Percentiles rank a stretch among this genome's conserved stretches.
These are phyloP conservation scores for Tipula confusa DNA, from an alignment of 2,888 invertebrate genomes.

Conservation along the genomic window DNA sequence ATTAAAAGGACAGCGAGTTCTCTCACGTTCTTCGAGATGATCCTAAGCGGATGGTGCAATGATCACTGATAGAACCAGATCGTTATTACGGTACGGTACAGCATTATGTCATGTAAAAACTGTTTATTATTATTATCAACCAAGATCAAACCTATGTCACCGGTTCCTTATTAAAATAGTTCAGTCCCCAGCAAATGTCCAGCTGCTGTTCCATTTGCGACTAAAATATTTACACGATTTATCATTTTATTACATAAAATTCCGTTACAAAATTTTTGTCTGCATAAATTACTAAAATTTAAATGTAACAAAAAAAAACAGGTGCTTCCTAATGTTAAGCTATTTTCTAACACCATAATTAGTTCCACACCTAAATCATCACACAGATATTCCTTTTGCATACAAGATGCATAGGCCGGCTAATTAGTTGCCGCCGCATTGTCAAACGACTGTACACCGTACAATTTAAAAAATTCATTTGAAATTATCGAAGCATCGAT, in stretches of 20 bases:
- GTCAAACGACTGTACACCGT: background rate
- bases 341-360: background rate
- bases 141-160: no score
- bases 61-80: no score
- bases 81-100: no score
- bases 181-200: no score
- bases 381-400: background rate
- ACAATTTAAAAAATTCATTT: background rate
- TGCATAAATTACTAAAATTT: no score
- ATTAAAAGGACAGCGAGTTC: no score
- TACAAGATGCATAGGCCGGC: background rate
- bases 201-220: background rate
- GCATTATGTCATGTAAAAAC: no score
- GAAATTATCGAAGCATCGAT: background rate
- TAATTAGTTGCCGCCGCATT: background rate
- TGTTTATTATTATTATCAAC: no score
- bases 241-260: background rate
- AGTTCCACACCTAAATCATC: background rate
- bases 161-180: no score
- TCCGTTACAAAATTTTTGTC: background rate
- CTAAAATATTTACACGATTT: background rate
- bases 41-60: no score
- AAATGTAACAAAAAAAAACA: background rate
- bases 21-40: no score
- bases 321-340: background rate